phyloP scores from a whole-genome alignment of 2,797 vertebrate genomes.

The Anableps anableps region DNA sequence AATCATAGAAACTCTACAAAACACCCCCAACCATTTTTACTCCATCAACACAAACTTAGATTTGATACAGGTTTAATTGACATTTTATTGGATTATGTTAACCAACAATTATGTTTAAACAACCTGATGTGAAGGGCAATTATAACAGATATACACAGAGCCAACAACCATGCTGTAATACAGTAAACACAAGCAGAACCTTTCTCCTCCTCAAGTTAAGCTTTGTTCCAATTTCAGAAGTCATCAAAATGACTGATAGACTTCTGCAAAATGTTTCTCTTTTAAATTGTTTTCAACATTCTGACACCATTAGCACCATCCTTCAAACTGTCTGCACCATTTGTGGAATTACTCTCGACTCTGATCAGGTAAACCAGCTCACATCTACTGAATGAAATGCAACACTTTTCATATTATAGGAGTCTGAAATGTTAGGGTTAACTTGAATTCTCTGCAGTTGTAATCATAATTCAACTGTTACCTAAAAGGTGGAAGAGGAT shows the following conservation, averaged over 20 bases:
- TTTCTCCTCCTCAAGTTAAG: background rate
- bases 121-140: background rate
- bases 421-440: background rate
- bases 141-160: background rate
- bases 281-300: background rate
- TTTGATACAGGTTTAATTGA: background rate
- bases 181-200: background rate
- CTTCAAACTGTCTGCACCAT: background rate
- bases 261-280: background rate
- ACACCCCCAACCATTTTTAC: background rate
- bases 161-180: background rate
- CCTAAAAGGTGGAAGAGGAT: background rate
- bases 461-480: background rate
- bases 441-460: background rate
- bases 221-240: background rate
- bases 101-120: background rate
- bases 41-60: background rate
- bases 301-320: background rate
- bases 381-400: background rate
- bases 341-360: background rate
- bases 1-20: background rate
- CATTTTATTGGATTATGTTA: background rate
- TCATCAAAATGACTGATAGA: background rate
- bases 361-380: background rate
- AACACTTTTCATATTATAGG: background rate